A percentile compares a stretch with the other conserved stretches of the same genome.
Conservation (phyloP, 2,797 vertebrate genomes). For the Mionectes olivaceus region DNA sequence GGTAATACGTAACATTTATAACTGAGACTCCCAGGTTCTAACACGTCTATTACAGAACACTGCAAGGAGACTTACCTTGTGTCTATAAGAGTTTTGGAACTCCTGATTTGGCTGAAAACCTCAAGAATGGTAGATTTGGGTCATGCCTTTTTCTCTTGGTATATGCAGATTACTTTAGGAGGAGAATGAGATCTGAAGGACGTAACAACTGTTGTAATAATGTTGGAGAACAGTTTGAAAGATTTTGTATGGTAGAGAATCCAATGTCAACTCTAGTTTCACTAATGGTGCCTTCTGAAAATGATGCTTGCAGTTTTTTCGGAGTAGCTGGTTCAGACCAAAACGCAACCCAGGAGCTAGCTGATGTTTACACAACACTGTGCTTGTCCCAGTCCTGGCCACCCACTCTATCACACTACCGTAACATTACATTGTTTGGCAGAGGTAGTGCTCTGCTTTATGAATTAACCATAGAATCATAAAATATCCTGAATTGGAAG, state of each 20-base stretch:
- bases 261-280: neutral
- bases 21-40: neutral
- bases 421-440: neutral
- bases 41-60: neutral
- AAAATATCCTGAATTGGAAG: neutral
- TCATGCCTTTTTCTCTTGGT: neutral
- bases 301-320: neutral
- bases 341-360: neutral
- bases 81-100: neutral
- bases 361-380: neutral
- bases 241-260: neutral
- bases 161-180: accelerated
- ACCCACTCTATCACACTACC: neutral
- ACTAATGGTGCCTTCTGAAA: neutral
- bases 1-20: neutral
- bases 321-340: neutral
- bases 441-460: neutral
- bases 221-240: neutral
- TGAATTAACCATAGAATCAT: neutral
- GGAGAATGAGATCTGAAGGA: neutral
- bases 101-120: neutral
- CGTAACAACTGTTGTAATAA: neutral
- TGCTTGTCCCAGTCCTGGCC: neutral
- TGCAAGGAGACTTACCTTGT: neutral
- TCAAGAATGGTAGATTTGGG: neutral